Conservation (phyloP, 2,888 invertebrate genomes). For the Junonia oenone region DNA sequence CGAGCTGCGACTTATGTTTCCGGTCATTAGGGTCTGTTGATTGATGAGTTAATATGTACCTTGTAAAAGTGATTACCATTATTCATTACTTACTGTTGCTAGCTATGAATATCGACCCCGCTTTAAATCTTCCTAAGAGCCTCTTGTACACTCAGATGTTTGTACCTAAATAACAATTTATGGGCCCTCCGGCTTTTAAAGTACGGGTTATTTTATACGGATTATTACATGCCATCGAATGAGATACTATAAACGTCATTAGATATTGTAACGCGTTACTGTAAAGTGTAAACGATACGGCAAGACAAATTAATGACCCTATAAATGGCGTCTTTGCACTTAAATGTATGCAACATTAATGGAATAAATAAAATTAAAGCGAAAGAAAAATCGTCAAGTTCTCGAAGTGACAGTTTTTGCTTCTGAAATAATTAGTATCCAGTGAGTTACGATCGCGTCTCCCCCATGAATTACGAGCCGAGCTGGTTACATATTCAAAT, state of each 20-base stretch:
- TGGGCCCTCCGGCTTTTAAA: constrained; percentile 22
- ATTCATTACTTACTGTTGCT: constrained; percentile 7
- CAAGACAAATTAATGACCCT: constrained; percentile 31
- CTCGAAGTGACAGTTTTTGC: constrained; percentile 27
- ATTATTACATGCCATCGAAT: constrained; percentile 27
- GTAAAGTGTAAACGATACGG: constrained; percentile 25
- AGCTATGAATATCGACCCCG: constrained; percentile 5
- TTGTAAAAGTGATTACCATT: constrained; percentile 15
- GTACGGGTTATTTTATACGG: constrained; percentile 25
- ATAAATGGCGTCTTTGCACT: constrained; percentile 30
- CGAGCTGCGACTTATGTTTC: constrained; percentile 15
- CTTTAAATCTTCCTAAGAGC: constrained; percentile 16
- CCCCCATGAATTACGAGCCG: constrained; percentile 59
- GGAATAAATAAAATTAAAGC: too few species aligned
- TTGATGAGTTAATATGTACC: constrained; percentile 16
- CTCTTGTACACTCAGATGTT: constrained; percentile 13
- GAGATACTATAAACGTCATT: constrained; percentile 25
- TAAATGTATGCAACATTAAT: constrained; percentile 28
- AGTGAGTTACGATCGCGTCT: constrained; percentile 67
- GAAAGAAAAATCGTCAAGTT: constrained; percentile 46
- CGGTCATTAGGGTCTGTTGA: constrained; percentile 23
- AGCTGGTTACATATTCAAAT: constrained; percentile 58
- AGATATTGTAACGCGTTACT: constrained; percentile 29
- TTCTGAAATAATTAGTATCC: constrained; percentile 61
- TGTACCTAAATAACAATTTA: constrained; percentile 24